These are phyloP conservation scores for Australoheros scitulus DNA, from an alignment of 2,113 vertebrate genomes.

Conservation along the genomic window DNA sequence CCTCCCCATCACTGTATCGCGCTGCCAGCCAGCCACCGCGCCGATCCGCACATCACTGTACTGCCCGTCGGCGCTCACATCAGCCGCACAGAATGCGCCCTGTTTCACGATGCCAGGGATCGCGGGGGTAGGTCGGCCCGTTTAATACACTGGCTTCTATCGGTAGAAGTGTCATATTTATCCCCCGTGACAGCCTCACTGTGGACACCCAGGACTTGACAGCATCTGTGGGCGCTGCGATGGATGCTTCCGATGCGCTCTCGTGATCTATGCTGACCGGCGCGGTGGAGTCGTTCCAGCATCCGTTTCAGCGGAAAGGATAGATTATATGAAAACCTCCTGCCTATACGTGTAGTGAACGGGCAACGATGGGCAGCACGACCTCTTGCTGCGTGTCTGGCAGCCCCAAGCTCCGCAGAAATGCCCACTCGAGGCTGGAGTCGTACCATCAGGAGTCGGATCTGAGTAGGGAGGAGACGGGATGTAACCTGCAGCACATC, in stretches of 20 bases:
- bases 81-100: slow-evolving; percentile 8
- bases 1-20: slow-evolving; percentile 7
- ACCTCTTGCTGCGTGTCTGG: slow-evolving; percentile 72
- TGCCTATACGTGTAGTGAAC: neutral
- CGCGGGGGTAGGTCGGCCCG: neutral
- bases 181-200: neutral
- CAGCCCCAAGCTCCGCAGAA: slow-evolving; percentile 68
- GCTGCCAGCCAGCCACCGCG: slow-evolving; percentile 38
- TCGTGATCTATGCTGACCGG: slow-evolving; percentile 25
- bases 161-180: slow-evolving; percentile 5
- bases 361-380: slow-evolving; percentile 57
- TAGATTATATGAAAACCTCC: neutral
- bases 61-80: neutral
- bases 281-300: neutral
- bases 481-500: slow-evolving; percentile 73
- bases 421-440: slow-evolving; percentile 69
- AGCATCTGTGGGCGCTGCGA: slow-evolving; percentile 20
- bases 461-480: slow-evolving; percentile 67
- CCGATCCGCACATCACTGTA: neutral
- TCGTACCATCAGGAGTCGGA: slow-evolving; percentile 68
- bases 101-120: neutral
- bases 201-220: neutral
- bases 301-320: neutral
- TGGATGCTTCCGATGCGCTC: slow-evolving; percentile 33
- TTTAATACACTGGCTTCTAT: neutral